Evolutionary conservation across 1,140 invertebrate genomes (phyloP).

Genomic region (Prorops nasuta): DNA sequence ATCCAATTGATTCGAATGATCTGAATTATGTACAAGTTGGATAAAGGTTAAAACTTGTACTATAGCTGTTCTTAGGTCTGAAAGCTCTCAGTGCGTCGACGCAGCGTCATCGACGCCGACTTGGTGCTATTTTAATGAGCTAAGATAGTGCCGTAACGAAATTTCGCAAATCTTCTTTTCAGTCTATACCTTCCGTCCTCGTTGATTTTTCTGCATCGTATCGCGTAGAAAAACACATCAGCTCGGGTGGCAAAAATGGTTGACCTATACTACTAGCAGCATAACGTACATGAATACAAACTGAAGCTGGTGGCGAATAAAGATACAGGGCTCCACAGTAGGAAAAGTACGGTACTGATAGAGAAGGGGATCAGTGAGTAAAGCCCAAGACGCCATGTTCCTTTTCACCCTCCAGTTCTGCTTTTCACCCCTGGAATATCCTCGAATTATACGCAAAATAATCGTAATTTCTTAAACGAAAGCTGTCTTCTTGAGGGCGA

Average conservation of each 20-base stretch:
- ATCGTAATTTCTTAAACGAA: not conserved
- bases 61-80: not conserved
- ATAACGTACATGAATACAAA: not conserved
- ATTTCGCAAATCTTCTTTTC: too few species aligned
- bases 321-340: not conserved
- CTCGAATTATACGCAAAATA: too few species aligned
- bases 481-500: not conserved
- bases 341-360: not conserved
- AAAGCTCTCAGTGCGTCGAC: not conserved
- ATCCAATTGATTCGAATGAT: not conserved
- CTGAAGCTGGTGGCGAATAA: too few species aligned
- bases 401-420: not conserved
- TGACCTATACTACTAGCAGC: not conserved
- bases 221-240: not conserved
- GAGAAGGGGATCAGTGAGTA: not conserved
- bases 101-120: not conserved
- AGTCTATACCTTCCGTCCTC: too few species aligned
- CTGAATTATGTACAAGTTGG: not conserved
- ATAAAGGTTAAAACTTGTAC: not conserved
- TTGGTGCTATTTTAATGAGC: not conserved
- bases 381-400: not conserved
- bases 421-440: too few species aligned
- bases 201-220: not conserved
- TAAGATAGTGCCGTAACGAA: not conserved
- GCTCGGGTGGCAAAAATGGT: not conserved